These are phyloP conservation scores for Glareola pratincola DNA, from an alignment of 2,113 vertebrate genomes.

Conservation along the genomic window DNA sequence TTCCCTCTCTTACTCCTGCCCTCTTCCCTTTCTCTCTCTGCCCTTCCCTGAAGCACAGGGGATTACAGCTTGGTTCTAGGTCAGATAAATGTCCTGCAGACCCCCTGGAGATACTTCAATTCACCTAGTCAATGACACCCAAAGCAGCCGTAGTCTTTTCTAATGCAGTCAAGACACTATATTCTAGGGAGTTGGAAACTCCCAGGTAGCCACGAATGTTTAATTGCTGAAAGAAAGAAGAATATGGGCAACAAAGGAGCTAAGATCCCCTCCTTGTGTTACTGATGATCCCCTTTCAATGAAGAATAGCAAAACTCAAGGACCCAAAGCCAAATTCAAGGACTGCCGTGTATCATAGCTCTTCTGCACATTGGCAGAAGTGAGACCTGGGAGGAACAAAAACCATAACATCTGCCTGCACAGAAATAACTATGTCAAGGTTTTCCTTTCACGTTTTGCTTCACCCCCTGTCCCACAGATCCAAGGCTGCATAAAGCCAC, in stretches of 20 bases:
- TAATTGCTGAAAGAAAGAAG: background rate
- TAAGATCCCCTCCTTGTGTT: background rate
- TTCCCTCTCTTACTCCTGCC: background rate
- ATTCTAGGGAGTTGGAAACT: background rate
- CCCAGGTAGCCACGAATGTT: fast-evolving
- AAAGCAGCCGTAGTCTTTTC: background rate
- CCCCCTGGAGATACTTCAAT: background rate
- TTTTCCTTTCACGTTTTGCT: background rate
- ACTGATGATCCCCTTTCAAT: background rate
- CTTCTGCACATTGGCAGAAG: background rate
- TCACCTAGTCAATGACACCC: background rate
- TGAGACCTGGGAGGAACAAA: background rate
- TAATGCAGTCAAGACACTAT: background rate
- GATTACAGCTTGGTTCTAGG: background rate
- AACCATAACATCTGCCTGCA: background rate
- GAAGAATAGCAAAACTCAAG: background rate
- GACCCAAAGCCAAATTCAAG: background rate
- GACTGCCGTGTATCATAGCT: fast-evolving
- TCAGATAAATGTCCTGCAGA: background rate
- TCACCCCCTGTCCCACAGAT: background rate
- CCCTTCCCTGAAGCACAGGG: background rate
- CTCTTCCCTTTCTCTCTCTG: background rate
- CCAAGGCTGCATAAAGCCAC: background rate
- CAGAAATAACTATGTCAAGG: background rate
- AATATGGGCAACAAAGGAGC: background rate